A percentile compares a stretch with the other conserved stretches of the same genome.
Evolutionary conservation across 2,888 invertebrate genomes (phyloP).

Genomic region (Syrphus vitripennis): DNA sequence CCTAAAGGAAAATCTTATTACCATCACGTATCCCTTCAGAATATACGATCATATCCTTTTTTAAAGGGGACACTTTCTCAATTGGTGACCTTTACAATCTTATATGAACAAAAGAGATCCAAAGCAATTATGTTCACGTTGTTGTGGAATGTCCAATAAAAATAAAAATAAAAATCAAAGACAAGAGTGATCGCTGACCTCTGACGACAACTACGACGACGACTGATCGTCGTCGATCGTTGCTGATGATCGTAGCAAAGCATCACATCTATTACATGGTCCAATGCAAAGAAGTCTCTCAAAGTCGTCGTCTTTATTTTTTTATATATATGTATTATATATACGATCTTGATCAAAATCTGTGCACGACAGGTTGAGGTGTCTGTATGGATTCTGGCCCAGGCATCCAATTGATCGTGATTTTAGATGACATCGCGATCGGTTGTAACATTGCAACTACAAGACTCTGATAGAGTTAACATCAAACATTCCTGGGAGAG

Average conservation of each 20-base stretch:
- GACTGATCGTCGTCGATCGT: slow-evolving; percentile 31
- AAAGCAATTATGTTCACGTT: slow-evolving; percentile 17
- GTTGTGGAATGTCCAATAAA: slow-evolving; percentile 37
- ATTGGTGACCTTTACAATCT: slow-evolving; percentile 33
- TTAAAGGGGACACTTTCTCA: slow-evolving; percentile 49
- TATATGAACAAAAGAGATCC: not conserved
- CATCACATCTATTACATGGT: slow-evolving; percentile 48
- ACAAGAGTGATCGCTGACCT: slow-evolving; percentile 15
- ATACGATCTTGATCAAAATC: slow-evolving; percentile 62
- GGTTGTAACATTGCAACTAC: slow-evolving; percentile 61
- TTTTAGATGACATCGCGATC: slow-evolving; percentile 78
- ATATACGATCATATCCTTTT: too few species aligned
- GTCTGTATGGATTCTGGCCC: slow-evolving; percentile 60
- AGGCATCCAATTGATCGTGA: slow-evolving; percentile 76
- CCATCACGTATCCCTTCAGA: too few species aligned
- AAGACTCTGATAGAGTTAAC: slow-evolving; percentile 65
- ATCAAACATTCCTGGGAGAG: slow-evolving; percentile 37
- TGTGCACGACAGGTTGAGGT: slow-evolving; percentile 70
- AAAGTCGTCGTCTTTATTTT: too few species aligned
- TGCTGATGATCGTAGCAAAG: slow-evolving; percentile 15
- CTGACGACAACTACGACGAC: too few species aligned
- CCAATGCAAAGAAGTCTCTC: slow-evolving; percentile 24
- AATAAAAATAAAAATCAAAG: not conserved
- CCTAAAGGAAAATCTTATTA: too few species aligned
- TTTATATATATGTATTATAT: too few species aligned